Evolutionary conservation across 2,113 vertebrate species (phyloP).

Genomic region (Sardina pilchardus): DNA sequence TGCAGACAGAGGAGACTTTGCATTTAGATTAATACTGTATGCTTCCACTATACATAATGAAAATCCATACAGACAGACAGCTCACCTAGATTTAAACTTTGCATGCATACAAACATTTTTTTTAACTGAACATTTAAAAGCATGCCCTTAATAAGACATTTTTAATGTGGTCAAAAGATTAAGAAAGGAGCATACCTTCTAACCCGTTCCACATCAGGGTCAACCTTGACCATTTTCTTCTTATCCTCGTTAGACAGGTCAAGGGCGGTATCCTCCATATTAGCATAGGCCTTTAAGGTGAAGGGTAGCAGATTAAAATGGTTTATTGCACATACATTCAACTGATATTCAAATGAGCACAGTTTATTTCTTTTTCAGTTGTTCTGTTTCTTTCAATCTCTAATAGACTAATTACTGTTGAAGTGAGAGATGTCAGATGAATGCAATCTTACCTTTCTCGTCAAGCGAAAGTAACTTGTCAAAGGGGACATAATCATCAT

Average conservation of each 20-base stretch:
- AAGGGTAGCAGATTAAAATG: neutral
- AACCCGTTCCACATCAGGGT: slow-evolving; percentile 77
- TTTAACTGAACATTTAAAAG: neutral
- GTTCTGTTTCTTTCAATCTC: neutral
- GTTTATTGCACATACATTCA: no score
- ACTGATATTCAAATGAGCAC: no score
- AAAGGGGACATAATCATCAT: slow-evolving; percentile 80
- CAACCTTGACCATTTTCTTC: slow-evolving; percentile 71
- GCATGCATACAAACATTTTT: no score
- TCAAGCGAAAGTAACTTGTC: slow-evolving; percentile 71
- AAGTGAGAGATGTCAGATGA: neutral
- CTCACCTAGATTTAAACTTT: no score
- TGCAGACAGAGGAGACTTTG: neutral
- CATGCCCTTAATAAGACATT: no score
- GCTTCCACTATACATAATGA: neutral
- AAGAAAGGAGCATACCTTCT: slow-evolving; percentile 70
- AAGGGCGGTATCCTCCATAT: slow-evolving; percentile 72
- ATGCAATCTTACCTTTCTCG: slow-evolving; percentile 72
- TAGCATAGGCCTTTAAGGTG: slow-evolving; percentile 73
- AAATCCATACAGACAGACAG: neutral
- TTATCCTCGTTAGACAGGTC: slow-evolving; percentile 66
- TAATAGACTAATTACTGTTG: neutral
- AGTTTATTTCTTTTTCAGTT: no score
- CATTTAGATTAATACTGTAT: neutral
- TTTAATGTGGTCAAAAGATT: neutral